Conservation (phyloP, 2,113 vertebrate species). For the Microtus richardsoni region DNA sequence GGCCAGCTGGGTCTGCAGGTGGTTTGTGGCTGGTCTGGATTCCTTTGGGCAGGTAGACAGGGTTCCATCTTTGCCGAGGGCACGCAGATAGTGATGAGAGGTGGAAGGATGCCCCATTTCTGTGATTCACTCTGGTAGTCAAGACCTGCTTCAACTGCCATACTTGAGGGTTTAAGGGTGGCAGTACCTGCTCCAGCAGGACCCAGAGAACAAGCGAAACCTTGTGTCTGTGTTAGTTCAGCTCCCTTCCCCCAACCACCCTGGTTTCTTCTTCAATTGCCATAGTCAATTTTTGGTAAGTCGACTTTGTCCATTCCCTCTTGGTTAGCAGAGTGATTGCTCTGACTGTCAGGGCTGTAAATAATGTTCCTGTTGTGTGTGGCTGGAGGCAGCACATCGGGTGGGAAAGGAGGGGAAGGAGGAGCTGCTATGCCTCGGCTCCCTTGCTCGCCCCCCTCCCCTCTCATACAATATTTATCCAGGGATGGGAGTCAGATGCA, state of each 20-base stretch:
- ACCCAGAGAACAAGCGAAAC: neutral
- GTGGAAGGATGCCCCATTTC: neutral
- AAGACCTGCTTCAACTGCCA: slow-evolving; percentile 18
- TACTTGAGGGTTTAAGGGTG: slow-evolving; percentile 20
- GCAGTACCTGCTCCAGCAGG: neutral
- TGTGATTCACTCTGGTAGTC: slow-evolving; percentile 16
- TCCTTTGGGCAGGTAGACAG: slow-evolving; percentile 49
- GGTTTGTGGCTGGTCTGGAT: neutral
- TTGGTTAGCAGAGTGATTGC: slow-evolving; percentile 84
- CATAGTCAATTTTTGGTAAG: slow-evolving; percentile 80
- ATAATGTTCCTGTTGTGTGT: slow-evolving; percentile 84
- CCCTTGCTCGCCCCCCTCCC: slow-evolving; percentile 80
- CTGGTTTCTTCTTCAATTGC: slow-evolving; percentile 72
- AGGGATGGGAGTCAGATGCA: slow-evolving; percentile 89
- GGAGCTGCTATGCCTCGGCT: slow-evolving; percentile 68
- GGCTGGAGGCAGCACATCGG: slow-evolving; percentile 77
- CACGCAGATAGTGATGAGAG: slow-evolving; percentile 13
- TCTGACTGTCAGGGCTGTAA: slow-evolving; percentile 85
- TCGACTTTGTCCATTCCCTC: slow-evolving; percentile 80
- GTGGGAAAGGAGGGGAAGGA: slow-evolving; percentile 80
- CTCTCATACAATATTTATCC: slow-evolving; percentile 94
- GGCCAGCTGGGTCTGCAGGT: neutral
- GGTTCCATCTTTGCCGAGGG: slow-evolving; percentile 41
- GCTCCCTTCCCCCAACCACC: slow-evolving; percentile 53
- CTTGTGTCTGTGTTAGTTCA: slow-evolving; percentile 26